Conservation (phyloP, 1,140 invertebrate genomes). For the Dreissena polymorpha region DNA sequence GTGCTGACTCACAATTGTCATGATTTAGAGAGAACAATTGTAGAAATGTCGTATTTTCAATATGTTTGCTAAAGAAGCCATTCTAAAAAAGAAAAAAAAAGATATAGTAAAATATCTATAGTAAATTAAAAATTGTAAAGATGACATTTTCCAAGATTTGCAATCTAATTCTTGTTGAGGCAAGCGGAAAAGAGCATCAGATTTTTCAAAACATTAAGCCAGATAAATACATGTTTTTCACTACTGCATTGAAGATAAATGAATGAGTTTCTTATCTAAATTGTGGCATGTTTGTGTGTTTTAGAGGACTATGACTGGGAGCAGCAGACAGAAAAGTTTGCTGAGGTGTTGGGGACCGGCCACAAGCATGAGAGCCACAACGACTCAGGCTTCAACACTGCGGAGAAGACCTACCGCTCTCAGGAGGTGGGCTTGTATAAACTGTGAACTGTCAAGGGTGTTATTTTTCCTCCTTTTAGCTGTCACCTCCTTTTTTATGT, state of each 20-base stretch:
- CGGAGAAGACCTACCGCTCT: conserved; percentile 64
- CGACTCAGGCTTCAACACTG: conserved; percentile 69
- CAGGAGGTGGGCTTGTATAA: conserved; percentile 66
- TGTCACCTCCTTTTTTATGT: too few species aligned
- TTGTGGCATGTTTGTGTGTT: conserved; percentile 11
- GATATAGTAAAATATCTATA: too few species aligned
- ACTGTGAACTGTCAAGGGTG: too few species aligned
- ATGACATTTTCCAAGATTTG: too few species aligned
- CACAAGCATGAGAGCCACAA: conserved; percentile 55
- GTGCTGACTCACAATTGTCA: conserved; percentile 45
- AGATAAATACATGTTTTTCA: too few species aligned
- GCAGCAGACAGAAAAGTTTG: conserved; percentile 85
- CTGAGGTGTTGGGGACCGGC: conserved; percentile 77
- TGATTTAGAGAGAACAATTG: not conserved
- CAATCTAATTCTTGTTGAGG: too few species aligned
- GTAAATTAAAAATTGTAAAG: too few species aligned
- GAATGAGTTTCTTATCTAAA: not conserved
- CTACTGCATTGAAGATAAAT: too few species aligned
- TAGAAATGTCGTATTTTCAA: not conserved
- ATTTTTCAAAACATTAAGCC: too few species aligned
- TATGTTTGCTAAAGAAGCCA: not conserved
- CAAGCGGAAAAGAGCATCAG: too few species aligned
- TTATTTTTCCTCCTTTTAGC: too few species aligned
- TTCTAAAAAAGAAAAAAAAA: not conserved
- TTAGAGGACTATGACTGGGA: conserved; percentile 85